These are phyloP conservation scores for Semicossyphus pulcher DNA, from an alignment of 2,113 vertebrate genomes.

Conservation along the genomic window DNA sequence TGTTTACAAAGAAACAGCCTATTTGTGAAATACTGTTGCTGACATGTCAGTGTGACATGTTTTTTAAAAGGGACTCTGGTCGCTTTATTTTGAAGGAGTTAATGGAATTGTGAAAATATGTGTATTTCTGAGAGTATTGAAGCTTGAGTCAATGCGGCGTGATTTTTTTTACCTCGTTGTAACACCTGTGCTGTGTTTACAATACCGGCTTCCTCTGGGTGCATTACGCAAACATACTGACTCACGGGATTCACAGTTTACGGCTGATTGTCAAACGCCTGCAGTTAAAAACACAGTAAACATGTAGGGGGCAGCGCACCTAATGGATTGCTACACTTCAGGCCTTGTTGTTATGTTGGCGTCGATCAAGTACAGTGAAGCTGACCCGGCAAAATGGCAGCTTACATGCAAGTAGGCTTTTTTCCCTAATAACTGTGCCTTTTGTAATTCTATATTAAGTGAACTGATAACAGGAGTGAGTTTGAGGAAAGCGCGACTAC, in stretches of 20 bases:
- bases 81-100: not conserved
- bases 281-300: conserved; percentile 29
- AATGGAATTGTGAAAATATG: not conserved
- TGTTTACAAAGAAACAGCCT: too few species aligned
- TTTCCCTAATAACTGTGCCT: not conserved
- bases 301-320: not conserved
- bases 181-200: conserved; percentile 9
- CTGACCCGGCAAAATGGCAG: not conserved
- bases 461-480: not conserved
- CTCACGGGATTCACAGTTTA: conserved; percentile 21
- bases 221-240: conserved; percentile 3
- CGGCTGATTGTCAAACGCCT: conserved; percentile 10
- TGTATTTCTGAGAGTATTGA: not conserved
- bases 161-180: not conserved
- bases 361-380: conserved; percentile 8
- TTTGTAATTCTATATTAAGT: not conserved
- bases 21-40: too few species aligned
- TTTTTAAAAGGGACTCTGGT: not conserved
- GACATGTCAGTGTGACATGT: not conserved
- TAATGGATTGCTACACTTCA: conserved; percentile 1
- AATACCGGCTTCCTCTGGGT: not conserved
- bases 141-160: not conserved
- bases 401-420: not conserved
- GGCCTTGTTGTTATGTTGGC: not conserved
- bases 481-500: not conserved